Conservation (phyloP, 2,888 invertebrate genomes). For the Phyto melanocephala region DNA sequence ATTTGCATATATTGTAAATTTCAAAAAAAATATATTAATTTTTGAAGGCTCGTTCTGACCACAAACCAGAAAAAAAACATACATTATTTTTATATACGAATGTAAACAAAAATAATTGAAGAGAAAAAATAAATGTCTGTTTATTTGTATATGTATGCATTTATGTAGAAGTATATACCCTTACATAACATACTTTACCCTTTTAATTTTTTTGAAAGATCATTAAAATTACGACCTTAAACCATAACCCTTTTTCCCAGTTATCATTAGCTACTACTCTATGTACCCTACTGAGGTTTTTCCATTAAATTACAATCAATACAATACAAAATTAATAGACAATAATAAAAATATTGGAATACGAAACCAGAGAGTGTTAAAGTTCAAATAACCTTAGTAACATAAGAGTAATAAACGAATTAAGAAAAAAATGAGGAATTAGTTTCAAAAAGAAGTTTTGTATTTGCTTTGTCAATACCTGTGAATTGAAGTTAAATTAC, state of each 20-base stretch:
- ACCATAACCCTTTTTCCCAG: background rate
- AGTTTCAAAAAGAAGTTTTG: constrained; percentile 4
- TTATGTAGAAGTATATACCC: too few species aligned
- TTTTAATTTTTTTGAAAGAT: too few species aligned
- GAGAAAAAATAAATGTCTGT: too few species aligned
- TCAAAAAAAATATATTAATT: too few species aligned
- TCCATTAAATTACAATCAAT: constrained; percentile 10
- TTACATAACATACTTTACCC: too few species aligned
- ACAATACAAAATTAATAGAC: background rate
- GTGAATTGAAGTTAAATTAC: constrained; percentile 56
- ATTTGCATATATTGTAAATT: too few species aligned
- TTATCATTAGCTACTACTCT: too few species aligned
- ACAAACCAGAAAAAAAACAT: too few species aligned
- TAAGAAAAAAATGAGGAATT: background rate
- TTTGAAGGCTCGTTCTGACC: too few species aligned
- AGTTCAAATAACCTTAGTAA: constrained; percentile 10
- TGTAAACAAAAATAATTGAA: too few species aligned
- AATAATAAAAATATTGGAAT: background rate
- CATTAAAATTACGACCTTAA: constrained; percentile 20
- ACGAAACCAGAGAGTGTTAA: constrained; percentile 4
- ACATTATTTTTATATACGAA: too few species aligned
- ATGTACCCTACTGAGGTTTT: background rate
- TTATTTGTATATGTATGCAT: too few species aligned
- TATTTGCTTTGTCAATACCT: constrained; percentile 56
- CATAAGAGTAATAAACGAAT: background rate